These are phyloP conservation scores for Zaprionus kolodkinae DNA, from an alignment of 1,140 invertebrate species.

Conservation along the genomic window DNA sequence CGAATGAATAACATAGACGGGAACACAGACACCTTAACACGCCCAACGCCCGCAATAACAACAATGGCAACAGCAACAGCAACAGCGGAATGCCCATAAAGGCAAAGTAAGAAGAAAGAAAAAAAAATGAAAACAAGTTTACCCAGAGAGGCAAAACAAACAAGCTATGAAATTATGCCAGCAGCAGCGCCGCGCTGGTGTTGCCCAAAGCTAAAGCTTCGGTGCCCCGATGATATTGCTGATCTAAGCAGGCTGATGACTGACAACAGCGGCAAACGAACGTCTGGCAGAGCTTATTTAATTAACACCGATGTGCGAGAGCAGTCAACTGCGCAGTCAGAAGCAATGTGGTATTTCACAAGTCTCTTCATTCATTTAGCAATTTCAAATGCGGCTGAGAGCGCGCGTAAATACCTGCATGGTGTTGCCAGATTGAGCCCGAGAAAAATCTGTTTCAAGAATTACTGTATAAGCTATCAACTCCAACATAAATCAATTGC, in stretches of 20 bases:
- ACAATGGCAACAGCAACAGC: constrained; percentile 7
- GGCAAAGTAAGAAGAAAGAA: constrained; percentile 3
- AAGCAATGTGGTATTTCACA: constrained; percentile 17
- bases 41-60: constrained; percentile 49
- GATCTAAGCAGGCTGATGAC: constrained; percentile 57
- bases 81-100: constrained; percentile 51
- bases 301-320: constrained; percentile 65
- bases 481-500: not conserved
- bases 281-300: constrained; percentile 60
- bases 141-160: constrained; percentile 50
- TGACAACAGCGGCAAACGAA: constrained; percentile 44
- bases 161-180: constrained; percentile 42
- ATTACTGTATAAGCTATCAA: not conserved
- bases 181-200: constrained; percentile 30
- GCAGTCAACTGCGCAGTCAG: constrained; percentile 47
- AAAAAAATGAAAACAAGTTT: constrained; percentile 66
- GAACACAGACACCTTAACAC: constrained; percentile 35
- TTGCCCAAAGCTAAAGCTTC: constrained; percentile 30
- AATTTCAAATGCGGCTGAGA: constrained; percentile 17
- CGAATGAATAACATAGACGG: constrained; percentile 29
- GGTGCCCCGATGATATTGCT: constrained; percentile 44
- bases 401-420: constrained; percentile 4
- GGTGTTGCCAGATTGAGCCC: constrained; percentile 33
- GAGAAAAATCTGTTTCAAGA: not conserved
- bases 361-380: constrained; percentile 17